These are phyloP conservation scores for Crypturellus tataupa DNA, from an alignment of 2,797 vertebrate species.

Conservation along the genomic window DNA sequence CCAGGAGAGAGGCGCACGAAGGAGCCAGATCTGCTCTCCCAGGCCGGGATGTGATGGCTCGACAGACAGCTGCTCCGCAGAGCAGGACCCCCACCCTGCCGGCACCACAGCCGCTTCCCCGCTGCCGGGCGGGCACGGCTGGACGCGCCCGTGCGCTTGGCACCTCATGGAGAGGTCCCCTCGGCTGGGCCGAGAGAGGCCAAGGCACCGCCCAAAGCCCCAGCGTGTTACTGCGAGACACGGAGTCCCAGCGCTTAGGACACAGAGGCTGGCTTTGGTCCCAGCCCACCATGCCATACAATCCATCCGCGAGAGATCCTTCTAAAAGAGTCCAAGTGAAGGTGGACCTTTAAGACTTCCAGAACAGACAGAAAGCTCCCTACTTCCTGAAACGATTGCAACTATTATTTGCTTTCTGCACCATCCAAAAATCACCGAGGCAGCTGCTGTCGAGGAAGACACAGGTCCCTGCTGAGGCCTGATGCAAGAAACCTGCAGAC, in stretches of 20 bases:
- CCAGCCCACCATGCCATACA: neutral
- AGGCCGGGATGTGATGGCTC: slow-evolving; percentile 50
- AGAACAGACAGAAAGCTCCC: neutral
- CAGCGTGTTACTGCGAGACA: neutral
- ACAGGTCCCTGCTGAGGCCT: neutral
- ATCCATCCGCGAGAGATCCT: neutral
- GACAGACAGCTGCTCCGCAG: slow-evolving; percentile 56
- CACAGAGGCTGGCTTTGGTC: rapidly evolving
- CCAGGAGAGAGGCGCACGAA: too few relatives aligned
- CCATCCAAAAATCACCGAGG: neutral
- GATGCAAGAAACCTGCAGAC: neutral
- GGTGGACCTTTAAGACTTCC: neutral
- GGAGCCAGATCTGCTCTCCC: neutral
- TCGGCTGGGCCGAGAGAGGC: neutral
- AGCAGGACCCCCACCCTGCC: too few relatives aligned
- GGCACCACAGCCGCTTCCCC: too few relatives aligned
- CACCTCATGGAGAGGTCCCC: too few relatives aligned
- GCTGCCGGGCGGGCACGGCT: too few relatives aligned
- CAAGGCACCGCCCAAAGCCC: neutral
- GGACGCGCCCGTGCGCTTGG: too few relatives aligned
- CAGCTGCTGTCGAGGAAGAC: neutral
- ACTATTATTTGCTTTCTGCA: neutral
- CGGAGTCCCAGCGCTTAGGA: rapidly evolving
- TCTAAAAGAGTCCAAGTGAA: neutral
- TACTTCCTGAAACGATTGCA: neutral